phyloP scores from a whole-genome alignment of 2,797 vertebrate species.

The Spea hammondii region DNA sequence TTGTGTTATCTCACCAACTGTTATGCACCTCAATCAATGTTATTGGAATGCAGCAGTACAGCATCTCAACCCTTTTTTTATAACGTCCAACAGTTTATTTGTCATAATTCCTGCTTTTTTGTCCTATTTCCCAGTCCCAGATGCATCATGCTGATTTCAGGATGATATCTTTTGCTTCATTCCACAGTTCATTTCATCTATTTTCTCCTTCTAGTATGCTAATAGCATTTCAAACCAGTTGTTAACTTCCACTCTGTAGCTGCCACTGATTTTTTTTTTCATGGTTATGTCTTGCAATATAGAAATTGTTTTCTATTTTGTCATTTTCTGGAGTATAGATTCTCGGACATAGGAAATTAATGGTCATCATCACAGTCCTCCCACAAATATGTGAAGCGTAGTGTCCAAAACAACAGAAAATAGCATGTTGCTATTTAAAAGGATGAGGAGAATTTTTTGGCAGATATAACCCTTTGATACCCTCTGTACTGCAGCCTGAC shows the following conservation, averaged over 20 bases:
- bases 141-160: conserved; percentile 49
- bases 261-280: conserved; percentile 42
- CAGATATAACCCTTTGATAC: conserved; percentile 25
- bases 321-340: conserved; percentile 49
- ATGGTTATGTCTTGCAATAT: conserved; percentile 48
- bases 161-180: conserved; percentile 50
- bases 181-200: conserved; percentile 52
- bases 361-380: conserved; percentile 43
- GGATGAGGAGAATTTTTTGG: conserved; percentile 17
- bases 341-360: conserved; percentile 44
- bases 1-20: conserved; percentile 48
- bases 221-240: conserved; percentile 48
- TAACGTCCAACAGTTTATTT: conserved; percentile 52
- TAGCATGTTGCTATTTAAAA: conserved; percentile 39
- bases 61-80: conserved; percentile 52
- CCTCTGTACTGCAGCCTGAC: too few species aligned
- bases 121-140: conserved; percentile 44
- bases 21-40: conserved; percentile 50
- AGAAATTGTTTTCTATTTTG: conserved; percentile 52
- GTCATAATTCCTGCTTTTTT: conserved; percentile 51
- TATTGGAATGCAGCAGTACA: conserved; percentile 45
- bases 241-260: conserved; percentile 50
- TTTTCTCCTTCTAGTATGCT: conserved; percentile 52
- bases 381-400: conserved; percentile 49
- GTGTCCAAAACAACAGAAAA: conserved; percentile 40